These are phyloP conservation scores for Plagodis pulveraria DNA, from an alignment of 2,888 invertebrate genomes.

Conservation along the genomic window DNA sequence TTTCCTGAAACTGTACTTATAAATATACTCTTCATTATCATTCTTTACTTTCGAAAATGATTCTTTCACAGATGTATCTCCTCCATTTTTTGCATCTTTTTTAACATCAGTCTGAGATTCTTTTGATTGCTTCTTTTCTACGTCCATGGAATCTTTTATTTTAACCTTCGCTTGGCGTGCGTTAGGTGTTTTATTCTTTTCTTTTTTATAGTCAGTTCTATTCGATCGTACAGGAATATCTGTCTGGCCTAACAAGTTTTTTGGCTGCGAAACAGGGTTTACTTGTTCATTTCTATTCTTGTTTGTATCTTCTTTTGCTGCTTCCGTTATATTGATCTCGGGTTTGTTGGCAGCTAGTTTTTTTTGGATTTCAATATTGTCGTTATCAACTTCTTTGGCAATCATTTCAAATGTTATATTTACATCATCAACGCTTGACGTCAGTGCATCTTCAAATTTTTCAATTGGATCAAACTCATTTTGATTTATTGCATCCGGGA, in stretches of 20 bases:
- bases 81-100: constrained; percentile 17
- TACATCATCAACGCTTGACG: constrained; percentile 72
- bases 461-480: constrained; percentile 68
- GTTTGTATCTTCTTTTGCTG: constrained; percentile 53
- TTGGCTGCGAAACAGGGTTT: constrained; percentile 74
- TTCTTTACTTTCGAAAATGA: constrained; percentile 67
- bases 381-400: constrained; percentile 55
- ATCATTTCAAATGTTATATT: constrained; percentile 76
- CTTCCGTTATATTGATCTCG: constrained; percentile 65
- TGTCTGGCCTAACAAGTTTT: constrained; percentile 83
- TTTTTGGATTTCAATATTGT: constrained; percentile 32
- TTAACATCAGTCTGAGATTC: constrained; percentile 66
- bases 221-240: constrained; percentile 83
- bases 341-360: constrained; percentile 53
- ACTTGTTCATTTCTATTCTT: constrained; percentile 50
- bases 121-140: constrained; percentile 61
- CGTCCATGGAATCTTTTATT: constrained; percentile 69
- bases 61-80: constrained; percentile 49
- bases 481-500: constrained; percentile 32
- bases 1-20: constrained; percentile 87
- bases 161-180: constrained; percentile 70
- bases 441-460: constrained; percentile 76
- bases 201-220: constrained; percentile 80
- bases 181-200: constrained; percentile 77
- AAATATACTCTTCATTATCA: constrained; percentile 86